These are phyloP conservation scores for Aurelia aurita DNA, from an alignment of 30 jellyfish, hydroid and myxozoan genomes.

Conservation along the genomic window DNA sequence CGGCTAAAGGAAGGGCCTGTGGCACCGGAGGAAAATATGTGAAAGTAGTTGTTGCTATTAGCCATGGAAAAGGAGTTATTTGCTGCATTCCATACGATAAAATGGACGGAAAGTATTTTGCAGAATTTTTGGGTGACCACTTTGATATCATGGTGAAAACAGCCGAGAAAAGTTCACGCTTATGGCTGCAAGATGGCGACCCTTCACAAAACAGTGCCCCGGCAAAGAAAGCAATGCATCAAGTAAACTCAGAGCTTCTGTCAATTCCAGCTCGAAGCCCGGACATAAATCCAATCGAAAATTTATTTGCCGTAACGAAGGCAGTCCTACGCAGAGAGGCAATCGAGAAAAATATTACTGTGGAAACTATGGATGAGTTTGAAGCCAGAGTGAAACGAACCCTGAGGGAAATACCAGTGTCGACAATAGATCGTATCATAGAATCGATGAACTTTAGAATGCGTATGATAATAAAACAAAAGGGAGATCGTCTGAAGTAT, in stretches of 20 bases:
- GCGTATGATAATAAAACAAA: not conserved
- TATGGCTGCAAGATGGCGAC: not conserved
- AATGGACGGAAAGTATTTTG: slow-evolving; percentile 10
- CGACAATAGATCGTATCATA: not conserved
- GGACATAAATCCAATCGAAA: not conserved
- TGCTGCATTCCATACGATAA: slow-evolving; percentile 14
- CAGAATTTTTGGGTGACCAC: slow-evolving; percentile 4
- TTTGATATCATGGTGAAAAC: slow-evolving; percentile 1
- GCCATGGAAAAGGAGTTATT: slow-evolving; percentile 25
- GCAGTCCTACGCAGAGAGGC: slow-evolving; percentile 2
- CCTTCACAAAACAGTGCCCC: slow-evolving; percentile 10
- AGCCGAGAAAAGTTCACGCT: slow-evolving; percentile 1
- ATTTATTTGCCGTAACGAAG: not conserved
- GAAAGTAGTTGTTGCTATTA: slow-evolving; percentile 21
- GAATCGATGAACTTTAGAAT: not conserved
- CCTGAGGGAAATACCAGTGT: not conserved
- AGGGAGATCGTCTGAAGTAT: slow-evolving; percentile 4
- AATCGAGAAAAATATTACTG: slow-evolving; percentile 10
- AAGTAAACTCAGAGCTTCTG: slow-evolving; percentile 10
- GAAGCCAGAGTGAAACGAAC: not conserved
- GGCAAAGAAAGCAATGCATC: slow-evolving; percentile 10
- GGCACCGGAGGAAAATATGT: slow-evolving; percentile 50
- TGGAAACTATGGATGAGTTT: slow-evolving; percentile 3
- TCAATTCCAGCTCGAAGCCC: slow-evolving; percentile 38
- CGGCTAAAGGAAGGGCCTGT: slow-evolving; percentile 29